Base-by-base conservation (phyloP, 2,888 invertebrate genomes). In the Apodemia duryi region DNA sequence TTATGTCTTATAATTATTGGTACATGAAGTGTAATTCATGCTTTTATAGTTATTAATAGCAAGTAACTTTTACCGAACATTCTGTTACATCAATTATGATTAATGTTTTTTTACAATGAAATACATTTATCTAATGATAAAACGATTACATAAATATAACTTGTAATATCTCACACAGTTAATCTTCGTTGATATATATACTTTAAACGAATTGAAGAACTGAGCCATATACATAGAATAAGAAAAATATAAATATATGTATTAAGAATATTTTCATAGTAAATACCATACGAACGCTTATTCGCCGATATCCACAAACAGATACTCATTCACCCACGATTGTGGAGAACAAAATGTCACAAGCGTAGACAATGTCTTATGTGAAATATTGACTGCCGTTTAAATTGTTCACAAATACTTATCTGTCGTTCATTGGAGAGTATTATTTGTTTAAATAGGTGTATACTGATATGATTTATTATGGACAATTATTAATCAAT, bases 331-430 rank as follows among this genome's bases (percentile, higher is more conserved):
- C 81, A 78, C 77, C 82, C 71, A 77, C 77, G 79, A 79, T 78
- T 77, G 79, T 79, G 77, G 76, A 73, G 86, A 87, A 84, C 84
- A 57, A 86, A 87, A 81, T 76, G 88, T 89, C 89, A 88, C 88
- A 88, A 88, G 68, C 65, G 70, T 65, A 67, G 74, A 66, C 77
- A 74, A 74, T 83, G 85, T 84, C 83, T 78, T 83, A 83, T 77
- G 79, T 76, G 70, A 67, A 70, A 74, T 21, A 52, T 9, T 52
- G 52, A 28, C 52, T 52, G 28, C 21, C n/a, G 28, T 54, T 10
- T 29, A 11, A 54, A 29, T 32, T 6, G 11, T 32, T 6, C 52
- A 54, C 2, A 3, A 54, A 10, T 28, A 52, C 2, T 21, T 7
- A 21, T 28, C 2, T 2, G 29, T 29, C 28, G 29, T 2, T 29